These are phyloP conservation scores for Lordiphosa collinella DNA, from an alignment of 1,140 invertebrate genomes.

Conservation along the genomic window DNA sequence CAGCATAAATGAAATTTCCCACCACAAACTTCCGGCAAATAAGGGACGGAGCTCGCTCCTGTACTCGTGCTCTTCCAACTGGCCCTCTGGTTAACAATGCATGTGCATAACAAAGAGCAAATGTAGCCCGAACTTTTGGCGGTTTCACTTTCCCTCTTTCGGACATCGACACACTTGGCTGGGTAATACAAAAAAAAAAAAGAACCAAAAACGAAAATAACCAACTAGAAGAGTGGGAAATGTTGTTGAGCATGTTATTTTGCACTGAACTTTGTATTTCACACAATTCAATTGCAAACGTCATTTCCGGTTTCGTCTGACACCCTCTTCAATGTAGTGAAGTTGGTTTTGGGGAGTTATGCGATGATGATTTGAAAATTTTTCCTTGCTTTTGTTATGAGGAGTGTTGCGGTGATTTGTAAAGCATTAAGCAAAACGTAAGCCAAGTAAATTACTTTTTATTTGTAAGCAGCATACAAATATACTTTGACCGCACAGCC, in stretches of 20 bases:
- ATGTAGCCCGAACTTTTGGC: conserved; percentile 46
- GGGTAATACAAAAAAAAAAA: conserved; percentile 7
- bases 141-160: conserved; percentile 53
- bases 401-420: too few species aligned
- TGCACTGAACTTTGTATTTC: conserved; percentile 23
- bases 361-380: too few species aligned
- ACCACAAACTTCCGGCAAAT: conserved; percentile 67
- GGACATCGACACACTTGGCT: conserved; percentile 51
- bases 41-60: conserved; percentile 17
- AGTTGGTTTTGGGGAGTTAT: neutral
- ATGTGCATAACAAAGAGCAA: conserved; percentile 57
- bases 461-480: conserved; percentile 10
- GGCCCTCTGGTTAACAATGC: conserved; percentile 44
- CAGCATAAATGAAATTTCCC: conserved; percentile 78
- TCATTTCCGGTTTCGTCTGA: conserved; percentile 51
- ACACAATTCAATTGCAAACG: conserved; percentile 64
- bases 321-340: conserved; percentile 9
- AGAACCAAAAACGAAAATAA: too few species aligned
- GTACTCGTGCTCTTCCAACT: too few species aligned
- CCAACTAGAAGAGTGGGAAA: conserved; percentile 11
- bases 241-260: conserved; percentile 30
- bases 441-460: too few species aligned
- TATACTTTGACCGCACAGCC: neutral
- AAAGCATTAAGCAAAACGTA: too few species aligned
- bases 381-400: too few species aligned